Evolutionary conservation across 2,888 invertebrate genomes (phyloP), one percentile per base, ranked within the genome.

Genomic region (Zaprionus lineosus): DNA sequence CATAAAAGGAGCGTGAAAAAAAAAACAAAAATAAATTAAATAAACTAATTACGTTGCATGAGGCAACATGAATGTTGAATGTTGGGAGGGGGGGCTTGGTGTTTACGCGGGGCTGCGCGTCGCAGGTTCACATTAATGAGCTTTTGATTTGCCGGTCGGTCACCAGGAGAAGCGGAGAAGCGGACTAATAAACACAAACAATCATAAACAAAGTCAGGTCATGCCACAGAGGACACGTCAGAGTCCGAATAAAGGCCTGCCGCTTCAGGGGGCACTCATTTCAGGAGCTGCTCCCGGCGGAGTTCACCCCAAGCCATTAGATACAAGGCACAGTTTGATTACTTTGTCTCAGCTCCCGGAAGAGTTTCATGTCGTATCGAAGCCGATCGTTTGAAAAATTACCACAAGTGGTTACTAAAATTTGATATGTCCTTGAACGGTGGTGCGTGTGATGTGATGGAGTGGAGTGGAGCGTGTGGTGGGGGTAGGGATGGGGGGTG

Each of bases 381-480:
- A 36, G 31, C 60, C 53, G 63, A 76, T 74, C 71, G 71, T 71
- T 85, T 76, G 50, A 56, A 63, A 60, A 83, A 62, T 74, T 66
- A 68, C 76, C 84, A 74, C 84, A 76, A 85, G 86, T 82, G 86
- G 64, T 68, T 79, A 84, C 79, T 85, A 65, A 82, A 85, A 71
- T 66, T 68, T 71, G 63, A 83, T 76, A 70, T 56, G 59, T 71
- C 56, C 63, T 53, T 61, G 64, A 55, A 56, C 43, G 48, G 44
- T 46, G 47, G 31, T 28, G 29, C n/a, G 9, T 24, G 33, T 34
- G 52, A 15, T 37, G 31, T 31, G 9, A n/a, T n/a, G n/a, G n/a
- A 9, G 34, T 7, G 3, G 7, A 11, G 3, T 15, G 15, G 12
- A 11, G 9, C 8, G 26, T 14, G 6, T 36, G 47, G 31, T 39